Evolutionary conservation across 2,113 vertebrate species (phyloP).

Genomic region (Scatophagus argus): DNA sequence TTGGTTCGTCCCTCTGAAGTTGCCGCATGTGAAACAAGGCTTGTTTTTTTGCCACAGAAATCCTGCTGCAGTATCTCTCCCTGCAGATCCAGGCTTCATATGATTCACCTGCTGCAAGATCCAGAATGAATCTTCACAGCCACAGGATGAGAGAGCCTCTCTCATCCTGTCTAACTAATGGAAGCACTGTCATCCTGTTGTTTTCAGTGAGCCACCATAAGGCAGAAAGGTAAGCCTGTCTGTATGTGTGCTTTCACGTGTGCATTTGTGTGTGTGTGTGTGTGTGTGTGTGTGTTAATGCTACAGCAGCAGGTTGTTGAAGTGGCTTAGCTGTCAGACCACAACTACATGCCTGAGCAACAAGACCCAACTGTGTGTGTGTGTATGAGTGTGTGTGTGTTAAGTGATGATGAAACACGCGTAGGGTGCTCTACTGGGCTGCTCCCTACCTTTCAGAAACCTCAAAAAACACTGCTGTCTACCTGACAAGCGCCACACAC

Average conservation of each 20-base stretch:
- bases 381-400: slow-evolving; percentile 1
- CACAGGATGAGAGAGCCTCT: neutral
- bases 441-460: slow-evolving; percentile 44
- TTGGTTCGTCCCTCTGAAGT: neutral
- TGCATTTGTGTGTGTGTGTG: neutral
- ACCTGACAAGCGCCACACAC: slow-evolving; percentile 19
- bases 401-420: slow-evolving; percentile 61
- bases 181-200: neutral
- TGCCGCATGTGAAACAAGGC: neutral
- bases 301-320: slow-evolving; percentile 8
- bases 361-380: slow-evolving; percentile 12
- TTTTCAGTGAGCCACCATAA: neutral
- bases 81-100: slow-evolving; percentile 15
- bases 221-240: neutral
- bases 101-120: slow-evolving; percentile 20
- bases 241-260: neutral
- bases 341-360: slow-evolving; percentile 11
- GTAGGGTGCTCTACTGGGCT: slow-evolving; percentile 24
- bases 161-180: neutral
- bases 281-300: neutral
- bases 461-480: slow-evolving; percentile 38
- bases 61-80: neutral
- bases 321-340: slow-evolving; percentile 23
- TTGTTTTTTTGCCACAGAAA: neutral
- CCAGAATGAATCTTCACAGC: neutral